Conservation (phyloP, 2,888 invertebrate species). For the Himalopsyche tibetana region DNA sequence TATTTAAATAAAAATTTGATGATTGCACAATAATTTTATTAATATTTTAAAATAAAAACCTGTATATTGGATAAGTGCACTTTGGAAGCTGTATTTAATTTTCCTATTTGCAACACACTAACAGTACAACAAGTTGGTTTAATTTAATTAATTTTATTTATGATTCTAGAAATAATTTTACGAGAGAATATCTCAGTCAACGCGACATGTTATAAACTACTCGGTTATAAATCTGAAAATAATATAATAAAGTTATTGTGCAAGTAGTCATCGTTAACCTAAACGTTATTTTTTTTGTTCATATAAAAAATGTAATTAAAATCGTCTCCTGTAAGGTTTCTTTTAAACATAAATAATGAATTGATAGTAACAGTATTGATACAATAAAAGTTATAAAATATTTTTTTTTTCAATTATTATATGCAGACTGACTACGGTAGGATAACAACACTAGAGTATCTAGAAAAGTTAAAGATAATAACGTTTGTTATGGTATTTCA, state of each 20-base stretch:
- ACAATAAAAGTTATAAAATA: not conserved
- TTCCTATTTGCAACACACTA: constrained; percentile 13
- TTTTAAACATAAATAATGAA: not conserved
- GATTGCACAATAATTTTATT: constrained; percentile 17
- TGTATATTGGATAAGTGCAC: constrained; percentile 7
- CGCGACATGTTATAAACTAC: not conserved
- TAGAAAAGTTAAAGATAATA: too few species aligned
- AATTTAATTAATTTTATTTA: too few species aligned
- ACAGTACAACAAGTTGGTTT: not conserved
- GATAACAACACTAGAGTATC: too few species aligned
- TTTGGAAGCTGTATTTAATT: constrained; percentile 8
- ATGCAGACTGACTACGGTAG: not conserved
- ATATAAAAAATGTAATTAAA: not conserved
- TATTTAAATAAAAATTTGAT: not conserved
- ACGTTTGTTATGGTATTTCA: too few species aligned
- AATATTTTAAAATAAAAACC: not conserved
- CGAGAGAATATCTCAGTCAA: not conserved
- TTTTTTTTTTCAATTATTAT: not conserved
- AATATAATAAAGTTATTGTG: constrained; percentile 9
- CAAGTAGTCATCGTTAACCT: not conserved
- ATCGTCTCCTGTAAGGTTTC: not conserved
- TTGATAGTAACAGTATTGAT: not conserved
- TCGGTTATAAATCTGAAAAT: not conserved
- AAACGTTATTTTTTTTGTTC: not conserved
- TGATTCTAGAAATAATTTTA: not conserved